These are phyloP conservation scores for Polydesmus complanatus DNA, from an alignment of 2,888 invertebrate genomes.

Conservation along the genomic window DNA sequence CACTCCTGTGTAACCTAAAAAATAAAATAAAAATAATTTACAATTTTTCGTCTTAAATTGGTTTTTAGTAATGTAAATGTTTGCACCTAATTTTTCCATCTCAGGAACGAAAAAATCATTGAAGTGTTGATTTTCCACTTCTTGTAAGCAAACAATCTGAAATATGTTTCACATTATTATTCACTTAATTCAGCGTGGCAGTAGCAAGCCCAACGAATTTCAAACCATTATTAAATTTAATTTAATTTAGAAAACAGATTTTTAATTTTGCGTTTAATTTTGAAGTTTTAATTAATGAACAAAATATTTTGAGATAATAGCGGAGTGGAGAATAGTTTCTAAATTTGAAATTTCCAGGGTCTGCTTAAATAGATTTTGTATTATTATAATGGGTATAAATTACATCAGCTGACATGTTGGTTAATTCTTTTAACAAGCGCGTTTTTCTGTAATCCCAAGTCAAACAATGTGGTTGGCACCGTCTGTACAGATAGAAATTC, in stretches of 20 bases:
- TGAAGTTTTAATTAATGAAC: neutral
- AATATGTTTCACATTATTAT: conserved; percentile 25
- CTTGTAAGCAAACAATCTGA: conserved; percentile 75
- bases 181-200: neutral
- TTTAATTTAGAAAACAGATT: too few relatives aligned
- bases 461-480: conserved; percentile 44
- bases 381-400: too few relatives aligned
- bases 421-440: conserved; percentile 44
- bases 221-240: too few relatives aligned
- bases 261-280: too few relatives aligned
- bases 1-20: conserved; percentile 52
- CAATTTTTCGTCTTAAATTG: neutral
- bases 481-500: conserved; percentile 56
- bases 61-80: neutral
- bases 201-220: too few relatives aligned
- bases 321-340: too few relatives aligned
- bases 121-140: conserved; percentile 68
- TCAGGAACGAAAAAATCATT: conserved; percentile 42
- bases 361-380: too few relatives aligned
- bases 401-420: conserved; percentile 45
- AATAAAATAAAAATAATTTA: neutral
- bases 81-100: conserved; percentile 34
- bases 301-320: neutral
- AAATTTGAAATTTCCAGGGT: too few relatives aligned
- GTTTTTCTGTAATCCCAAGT: conserved; percentile 54